Percentiles rank a stretch among this genome's conserved stretches.
These are phyloP conservation scores for Bradypus variegatus DNA, from an alignment of 2,797 vertebrate genomes.

Conservation along the genomic window DNA sequence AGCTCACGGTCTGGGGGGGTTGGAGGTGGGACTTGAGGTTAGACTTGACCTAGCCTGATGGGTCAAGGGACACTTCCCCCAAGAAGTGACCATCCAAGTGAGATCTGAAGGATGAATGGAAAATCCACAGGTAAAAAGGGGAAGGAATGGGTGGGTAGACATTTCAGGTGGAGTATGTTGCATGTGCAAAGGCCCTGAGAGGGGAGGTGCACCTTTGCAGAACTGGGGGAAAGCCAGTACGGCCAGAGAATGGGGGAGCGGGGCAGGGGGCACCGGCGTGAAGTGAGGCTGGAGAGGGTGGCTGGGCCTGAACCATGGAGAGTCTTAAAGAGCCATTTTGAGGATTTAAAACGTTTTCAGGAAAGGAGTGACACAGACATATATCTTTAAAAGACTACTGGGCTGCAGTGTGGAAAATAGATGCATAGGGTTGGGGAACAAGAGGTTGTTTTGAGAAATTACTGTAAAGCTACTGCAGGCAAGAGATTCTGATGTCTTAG, in stretches of 20 bases:
- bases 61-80: background rate
- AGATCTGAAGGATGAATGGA: background rate
- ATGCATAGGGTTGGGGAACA: background rate
- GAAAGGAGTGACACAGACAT: background rate
- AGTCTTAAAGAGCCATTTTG: background rate
- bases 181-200: background rate
- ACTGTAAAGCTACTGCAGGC: background rate
- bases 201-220: background rate
- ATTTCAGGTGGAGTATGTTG: background rate
- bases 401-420: background rate
- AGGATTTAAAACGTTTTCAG: background rate
- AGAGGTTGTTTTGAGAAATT: background rate
- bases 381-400: background rate
- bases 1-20: accelerated
- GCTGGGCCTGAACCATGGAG: background rate
- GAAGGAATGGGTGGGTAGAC: accelerated
- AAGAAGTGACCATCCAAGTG: background rate
- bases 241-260: background rate
- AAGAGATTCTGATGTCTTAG: background rate
- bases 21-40: too few relatives aligned
- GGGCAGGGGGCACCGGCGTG: background rate
- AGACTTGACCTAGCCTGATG: background rate
- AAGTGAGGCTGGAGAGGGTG: background rate
- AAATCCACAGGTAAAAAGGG: background rate
- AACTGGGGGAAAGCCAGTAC: background rate